A percentile compares a stretch with the other conserved stretches of the same genome.
phyloP scores from a whole-genome alignment of 2,113 vertebrate species.

The Aspidoscelis tigris region DNA sequence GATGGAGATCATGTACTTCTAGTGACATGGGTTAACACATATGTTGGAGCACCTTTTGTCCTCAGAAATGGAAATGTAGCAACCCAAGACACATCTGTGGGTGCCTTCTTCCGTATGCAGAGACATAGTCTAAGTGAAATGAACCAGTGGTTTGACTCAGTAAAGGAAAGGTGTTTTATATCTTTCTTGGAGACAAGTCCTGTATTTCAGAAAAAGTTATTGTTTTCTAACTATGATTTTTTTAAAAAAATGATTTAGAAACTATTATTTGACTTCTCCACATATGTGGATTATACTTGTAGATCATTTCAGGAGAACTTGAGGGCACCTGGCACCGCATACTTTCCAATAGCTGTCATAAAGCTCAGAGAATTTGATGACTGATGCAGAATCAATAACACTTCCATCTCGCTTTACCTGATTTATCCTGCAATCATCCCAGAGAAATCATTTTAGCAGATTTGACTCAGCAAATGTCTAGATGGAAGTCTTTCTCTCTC shows the following conservation, averaged over 20 bases:
- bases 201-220: background rate
- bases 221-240: background rate
- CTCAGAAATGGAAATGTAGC: too few species aligned
- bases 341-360: constrained; percentile 15
- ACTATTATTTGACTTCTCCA: background rate
- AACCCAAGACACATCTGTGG: too few species aligned
- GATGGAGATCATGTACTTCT: too few species aligned
- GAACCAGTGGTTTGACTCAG: background rate
- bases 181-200: background rate
- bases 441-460: constrained; percentile 48
- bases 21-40: too few species aligned
- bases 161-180: background rate
- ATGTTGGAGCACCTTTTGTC: too few species aligned
- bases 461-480: constrained; percentile 53
- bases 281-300: background rate
- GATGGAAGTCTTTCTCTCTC: constrained; percentile 23
- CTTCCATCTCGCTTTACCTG: constrained; percentile 5
- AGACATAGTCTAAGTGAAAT: background rate
- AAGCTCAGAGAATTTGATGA: constrained; percentile 16
- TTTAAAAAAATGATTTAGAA: background rate
- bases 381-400: constrained; percentile 52
- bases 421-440: constrained; percentile 43
- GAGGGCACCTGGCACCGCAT: background rate
- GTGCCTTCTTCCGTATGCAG: too few species aligned
- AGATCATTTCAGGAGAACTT: constrained; percentile 9